phyloP scores from a whole-genome alignment of 92 coral and sea anemone species.

The Heliopora coerulea region DNA sequence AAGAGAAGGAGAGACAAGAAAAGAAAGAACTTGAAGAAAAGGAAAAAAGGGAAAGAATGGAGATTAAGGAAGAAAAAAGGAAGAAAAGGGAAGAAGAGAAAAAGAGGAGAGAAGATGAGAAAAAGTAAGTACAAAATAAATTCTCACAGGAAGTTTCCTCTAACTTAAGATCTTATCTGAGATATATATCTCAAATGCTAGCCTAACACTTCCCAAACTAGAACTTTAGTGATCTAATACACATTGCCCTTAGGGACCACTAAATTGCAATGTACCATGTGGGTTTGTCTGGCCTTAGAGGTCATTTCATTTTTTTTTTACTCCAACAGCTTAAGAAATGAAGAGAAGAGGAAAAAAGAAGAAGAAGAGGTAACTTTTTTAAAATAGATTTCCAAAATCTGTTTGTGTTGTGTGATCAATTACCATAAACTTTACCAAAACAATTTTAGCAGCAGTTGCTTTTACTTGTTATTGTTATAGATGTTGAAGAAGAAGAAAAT shows the following conservation, averaged over 20 bases:
- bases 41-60: conserved; percentile 68
- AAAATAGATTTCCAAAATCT: neutral
- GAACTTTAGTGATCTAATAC: too few relatives aligned
- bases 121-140: conserved; percentile 54
- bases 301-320: neutral
- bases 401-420: too few relatives aligned
- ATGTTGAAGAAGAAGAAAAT: conserved; percentile 67
- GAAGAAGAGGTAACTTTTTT: conserved; percentile 67
- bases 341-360: conserved; percentile 76
- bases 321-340: conserved; percentile 41
- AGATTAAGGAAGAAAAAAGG: conserved; percentile 73
- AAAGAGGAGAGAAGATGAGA: conserved; percentile 36
- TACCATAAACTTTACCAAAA: neutral
- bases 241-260: too few relatives aligned
- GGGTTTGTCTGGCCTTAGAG: too few relatives aligned
- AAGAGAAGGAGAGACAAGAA: conserved; percentile 74
- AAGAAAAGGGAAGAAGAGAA: conserved; percentile 68
- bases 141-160: too few relatives aligned
- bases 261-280: too few relatives aligned
- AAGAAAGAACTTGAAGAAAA: conserved; percentile 74
- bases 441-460: neutral
- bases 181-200: too few relatives aligned
- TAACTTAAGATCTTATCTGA: too few relatives aligned
- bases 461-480: conserved; percentile 36
- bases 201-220: too few relatives aligned